Base-by-base conservation (phyloP, 2,888 invertebrate species). In the Allolobophora icterica region DNA sequence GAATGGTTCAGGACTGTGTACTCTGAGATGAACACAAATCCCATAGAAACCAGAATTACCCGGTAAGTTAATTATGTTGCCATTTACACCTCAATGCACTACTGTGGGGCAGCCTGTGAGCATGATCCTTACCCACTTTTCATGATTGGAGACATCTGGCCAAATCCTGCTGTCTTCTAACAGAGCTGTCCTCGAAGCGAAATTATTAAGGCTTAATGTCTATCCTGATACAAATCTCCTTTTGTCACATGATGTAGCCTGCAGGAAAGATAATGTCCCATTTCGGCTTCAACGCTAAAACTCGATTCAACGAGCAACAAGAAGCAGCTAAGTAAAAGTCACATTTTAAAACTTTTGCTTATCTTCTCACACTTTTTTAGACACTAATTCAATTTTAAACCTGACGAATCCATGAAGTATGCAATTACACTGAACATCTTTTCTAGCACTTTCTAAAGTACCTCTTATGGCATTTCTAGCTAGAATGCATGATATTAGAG, bases 151-250 rank as follows among this genome's bases (percentile, higher is more conserved):
- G 71, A 71, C 30, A 71, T 71, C 71, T n/a, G 71, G 71, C 71
- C 30, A 71, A 71, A 71, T 30, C 71, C 71, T 13, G n/a, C 71
- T 71, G 71, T 71, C 71, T 71, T 71, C 30, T 71, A 8, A n/a
- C 0, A 3, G 8, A 71, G 30, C 8, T 30, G 13, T 71, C 52
- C 52, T 52, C 6, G 3, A 52, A 24, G 52, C 71, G n/a, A n/a
- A n/a, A 8, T 71, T 71, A 30, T 13, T 8, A 71, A 71, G 71
- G n/a, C 8, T 71, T 71, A 71, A n/a, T 71, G 71, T 71, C n/a
- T n/a, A 71, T n/a, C 30, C 71, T 71, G n/a, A 71, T n/a, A 71
- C n/a, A 71, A 71, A 71, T 71, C 71, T n/a, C 71, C n/a, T 71
- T 52, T 71, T 30, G 71, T 71, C 71, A 71, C 71, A 30, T n/a